Percentiles rank a stretch among this genome's conserved stretches.
phyloP scores from a whole-genome alignment of 2,797 vertebrate species.

The Megaceryle alcyon region DNA sequence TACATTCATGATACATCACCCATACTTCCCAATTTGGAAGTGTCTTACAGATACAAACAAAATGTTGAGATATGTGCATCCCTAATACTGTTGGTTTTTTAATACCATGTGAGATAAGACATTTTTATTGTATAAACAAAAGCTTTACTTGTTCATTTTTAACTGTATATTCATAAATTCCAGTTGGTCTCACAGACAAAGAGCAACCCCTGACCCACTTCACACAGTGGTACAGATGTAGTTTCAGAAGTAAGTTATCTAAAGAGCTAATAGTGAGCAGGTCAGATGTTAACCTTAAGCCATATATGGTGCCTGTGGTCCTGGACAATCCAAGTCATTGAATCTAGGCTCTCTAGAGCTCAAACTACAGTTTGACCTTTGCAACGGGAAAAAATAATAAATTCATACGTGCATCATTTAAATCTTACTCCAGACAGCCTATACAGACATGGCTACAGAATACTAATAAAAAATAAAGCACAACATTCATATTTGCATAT shows the following conservation, averaged over 20 bases:
- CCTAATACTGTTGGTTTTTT: rapidly evolving
- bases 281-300: background rate
- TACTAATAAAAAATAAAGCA: background rate
- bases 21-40: background rate
- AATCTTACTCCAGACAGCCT: background rate
- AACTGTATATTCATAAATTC: background rate
- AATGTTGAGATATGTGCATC: background rate
- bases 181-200: background rate
- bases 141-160: background rate
- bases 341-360: background rate
- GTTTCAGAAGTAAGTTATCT: background rate
- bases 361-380: background rate
- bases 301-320: background rate
- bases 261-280: background rate
- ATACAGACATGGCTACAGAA: background rate
- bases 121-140: background rate
- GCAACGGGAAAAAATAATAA: background rate
- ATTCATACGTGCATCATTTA: background rate
- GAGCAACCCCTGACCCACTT: background rate
- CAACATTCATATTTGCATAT: background rate
- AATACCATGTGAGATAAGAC: background rate
- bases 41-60: background rate
- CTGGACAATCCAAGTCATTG: background rate
- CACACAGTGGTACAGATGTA: background rate
- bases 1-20: background rate